Conservation (phyloP, 1,140 invertebrate genomes). For the Oreohelix idahoensis region DNA sequence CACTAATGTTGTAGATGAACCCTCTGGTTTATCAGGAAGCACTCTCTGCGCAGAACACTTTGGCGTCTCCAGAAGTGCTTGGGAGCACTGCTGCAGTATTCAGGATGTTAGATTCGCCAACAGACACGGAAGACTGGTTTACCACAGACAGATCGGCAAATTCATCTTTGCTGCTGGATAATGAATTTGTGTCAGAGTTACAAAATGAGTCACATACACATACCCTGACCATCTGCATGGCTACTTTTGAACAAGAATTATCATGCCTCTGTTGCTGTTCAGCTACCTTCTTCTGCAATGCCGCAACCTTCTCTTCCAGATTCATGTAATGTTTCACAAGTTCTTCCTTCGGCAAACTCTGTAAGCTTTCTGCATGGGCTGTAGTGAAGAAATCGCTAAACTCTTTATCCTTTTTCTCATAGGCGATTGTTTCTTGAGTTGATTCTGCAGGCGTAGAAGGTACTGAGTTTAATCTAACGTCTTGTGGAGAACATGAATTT, state of each 20-base stretch:
- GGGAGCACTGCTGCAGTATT: neutral
- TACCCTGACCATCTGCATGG: neutral
- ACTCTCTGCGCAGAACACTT: neutral
- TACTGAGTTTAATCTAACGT: conserved; percentile 2
- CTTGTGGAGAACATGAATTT: neutral
- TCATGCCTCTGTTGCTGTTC: conserved; percentile 27
- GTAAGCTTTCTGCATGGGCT: conserved; percentile 31
- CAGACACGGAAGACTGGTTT: conserved; percentile 1
- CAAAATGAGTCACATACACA: conserved; percentile 7
- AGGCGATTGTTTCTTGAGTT: neutral
- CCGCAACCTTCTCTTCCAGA: conserved; percentile 34
- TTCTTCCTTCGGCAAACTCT: conserved; percentile 39
- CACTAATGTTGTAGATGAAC: neutral
- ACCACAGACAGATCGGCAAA: neutral
- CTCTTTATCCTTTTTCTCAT: conserved; percentile 33
- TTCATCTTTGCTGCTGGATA: conserved; percentile 25
- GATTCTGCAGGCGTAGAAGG: conserved; percentile 13
- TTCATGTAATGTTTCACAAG: conserved; percentile 42
- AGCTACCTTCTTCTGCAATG: conserved; percentile 32
- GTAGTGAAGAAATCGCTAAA: conserved; percentile 34
- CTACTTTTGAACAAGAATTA: neutral
- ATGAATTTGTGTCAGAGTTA: conserved; percentile 32
- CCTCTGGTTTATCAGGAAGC: neutral
- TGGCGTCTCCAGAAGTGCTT: neutral
- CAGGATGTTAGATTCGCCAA: neutral